Evolutionary conservation across 2,113 vertebrate species (phyloP).

Genomic region (Brachyistius frenatus): DNA sequence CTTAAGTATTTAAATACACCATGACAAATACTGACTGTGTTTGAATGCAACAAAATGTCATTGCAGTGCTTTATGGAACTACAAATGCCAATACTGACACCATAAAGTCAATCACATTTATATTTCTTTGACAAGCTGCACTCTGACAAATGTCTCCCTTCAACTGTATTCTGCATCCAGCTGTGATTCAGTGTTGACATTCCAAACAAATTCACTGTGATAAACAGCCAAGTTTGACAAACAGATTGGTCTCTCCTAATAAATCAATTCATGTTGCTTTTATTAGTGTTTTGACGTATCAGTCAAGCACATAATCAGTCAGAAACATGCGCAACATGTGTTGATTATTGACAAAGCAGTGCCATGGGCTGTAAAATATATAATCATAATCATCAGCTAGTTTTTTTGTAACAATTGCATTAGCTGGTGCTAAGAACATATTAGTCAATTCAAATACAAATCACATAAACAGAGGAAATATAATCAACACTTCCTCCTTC

Average conservation of each 20-base stretch:
- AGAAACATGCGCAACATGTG: slow-evolving; percentile 9
- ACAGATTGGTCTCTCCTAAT: slow-evolving; percentile 67
- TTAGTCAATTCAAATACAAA: not conserved
- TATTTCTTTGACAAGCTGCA: not conserved
- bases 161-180: slow-evolving; percentile 36
- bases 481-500: not conserved
- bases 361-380: not conserved
- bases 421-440: slow-evolving; percentile 1
- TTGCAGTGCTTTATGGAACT: not conserved
- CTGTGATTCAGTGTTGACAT: slow-evolving; percentile 66
- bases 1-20: not conserved
- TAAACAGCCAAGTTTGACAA: slow-evolving; percentile 61
- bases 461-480: not conserved
- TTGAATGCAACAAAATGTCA: not conserved
- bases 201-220: slow-evolving; percentile 67
- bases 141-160: slow-evolving; percentile 21
- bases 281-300: slow-evolving; percentile 75
- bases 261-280: slow-evolving; percentile 68
- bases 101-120: not conserved
- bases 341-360: slow-evolving; percentile 34
- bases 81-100: not conserved
- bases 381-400: not conserved
- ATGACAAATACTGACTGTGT: not conserved
- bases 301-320: slow-evolving; percentile 72
- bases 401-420: not conserved